Base-by-base conservation (phyloP, 2,113 vertebrate species). In the Holacanthus passer region DNA sequence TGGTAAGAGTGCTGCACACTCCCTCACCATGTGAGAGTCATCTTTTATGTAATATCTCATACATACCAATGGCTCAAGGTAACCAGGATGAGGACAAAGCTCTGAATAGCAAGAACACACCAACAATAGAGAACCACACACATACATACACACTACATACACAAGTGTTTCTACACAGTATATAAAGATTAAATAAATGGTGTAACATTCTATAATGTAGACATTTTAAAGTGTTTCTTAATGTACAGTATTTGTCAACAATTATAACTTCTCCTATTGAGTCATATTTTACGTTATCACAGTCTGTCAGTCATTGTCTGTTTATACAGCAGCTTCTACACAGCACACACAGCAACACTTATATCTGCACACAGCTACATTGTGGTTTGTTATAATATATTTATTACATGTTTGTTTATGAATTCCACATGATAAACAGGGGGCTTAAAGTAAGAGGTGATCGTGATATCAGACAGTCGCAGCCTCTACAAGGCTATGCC, bases 21-120 rank as follows among this genome's bases (percentile, higher is more conserved):
- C 72, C 55, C 79, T 73, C 80, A 67, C 70, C 85, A 79, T 87
- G 83, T 87, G 83, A 89, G 85, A 81, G 75, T 79, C 83, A 66
- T 73, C 65, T 87, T 90, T 88, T 91, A 93, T 93, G 77, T 91
- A 92, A 93, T 81, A 68, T 78, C 68, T 84, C 82, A 70, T 47
- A 73, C 76, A 79, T 64, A 83, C 60, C 22, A 73, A 24, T 65
- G 80, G 74, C 75, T 86, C 66, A 70, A 75, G 81, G 88, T 89
- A 81, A 82, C 55, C 17, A 16, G 39, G 69, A 72, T 12, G 52
- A 75, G 50, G 58, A 67, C 4, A 0, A 14, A 50, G 63, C 73
- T 73, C 45, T 74, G 53, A 76, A 67, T 22, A 76, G 53, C 20
- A 63, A 53, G 20, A 48, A 19, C 56, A 5, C 37, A 43, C 35